A percentile compares a stretch with the other conserved stretches of the same genome.
These are phyloP conservation scores for Eupithecia inturbata DNA, from an alignment of 2,888 invertebrate species.

Conservation along the genomic window DNA sequence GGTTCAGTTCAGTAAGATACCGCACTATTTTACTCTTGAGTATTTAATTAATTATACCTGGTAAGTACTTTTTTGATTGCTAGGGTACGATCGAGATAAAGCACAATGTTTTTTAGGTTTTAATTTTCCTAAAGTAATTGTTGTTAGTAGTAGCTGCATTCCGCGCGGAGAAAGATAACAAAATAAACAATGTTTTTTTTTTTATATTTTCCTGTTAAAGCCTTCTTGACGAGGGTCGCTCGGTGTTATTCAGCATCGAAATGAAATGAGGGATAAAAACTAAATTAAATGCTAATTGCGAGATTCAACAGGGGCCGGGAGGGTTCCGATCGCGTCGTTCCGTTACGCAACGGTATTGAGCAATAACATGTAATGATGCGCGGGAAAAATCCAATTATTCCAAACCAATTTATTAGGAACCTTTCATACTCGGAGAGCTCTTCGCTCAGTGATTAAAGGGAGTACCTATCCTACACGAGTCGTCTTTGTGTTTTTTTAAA, in stretches of 20 bases:
- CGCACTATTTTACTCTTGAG: background rate
- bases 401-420: conserved; percentile 45
- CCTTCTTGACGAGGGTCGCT: conserved; percentile 75
- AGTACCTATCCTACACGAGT: conserved; percentile 16
- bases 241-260: conserved; percentile 71
- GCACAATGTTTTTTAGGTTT: conserved; percentile 66
- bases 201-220: conserved; percentile 71
- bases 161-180: conserved; percentile 65
- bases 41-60: conserved; percentile 19
- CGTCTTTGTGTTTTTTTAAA: conserved; percentile 37
- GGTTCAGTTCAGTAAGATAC: conserved; percentile 10
- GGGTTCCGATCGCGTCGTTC: conserved; percentile 58
- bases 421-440: conserved; percentile 37
- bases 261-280: conserved; percentile 77
- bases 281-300: conserved; percentile 79
- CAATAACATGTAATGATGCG: conserved; percentile 66
- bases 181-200: conserved; percentile 69
- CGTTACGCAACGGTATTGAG: conserved; percentile 61
- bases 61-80: conserved; percentile 20
- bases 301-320: conserved; percentile 63
- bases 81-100: conserved; percentile 52
- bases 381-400: conserved; percentile 60
- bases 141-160: conserved; percentile 65
- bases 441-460: conserved; percentile 33
- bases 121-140: conserved; percentile 69